These are phyloP conservation scores for Sphaerophoria rueppellii DNA, from an alignment of 2,888 invertebrate species.

Conservation along the genomic window DNA sequence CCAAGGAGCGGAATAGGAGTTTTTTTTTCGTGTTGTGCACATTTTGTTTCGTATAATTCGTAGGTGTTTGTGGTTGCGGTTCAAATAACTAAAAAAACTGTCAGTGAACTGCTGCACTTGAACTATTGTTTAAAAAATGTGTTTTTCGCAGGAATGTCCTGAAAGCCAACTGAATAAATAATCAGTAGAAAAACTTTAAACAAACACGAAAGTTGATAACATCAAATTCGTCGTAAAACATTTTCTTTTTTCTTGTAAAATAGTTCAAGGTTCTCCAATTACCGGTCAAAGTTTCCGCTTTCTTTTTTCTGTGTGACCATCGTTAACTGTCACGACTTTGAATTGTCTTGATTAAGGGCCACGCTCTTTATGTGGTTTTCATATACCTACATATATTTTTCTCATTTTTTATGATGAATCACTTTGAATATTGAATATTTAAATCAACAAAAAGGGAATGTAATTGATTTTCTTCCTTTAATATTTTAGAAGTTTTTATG, in stretches of 20 bases:
- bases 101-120: too few species aligned
- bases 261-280: not conserved
- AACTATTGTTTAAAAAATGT: too few species aligned
- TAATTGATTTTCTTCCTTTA: conserved; percentile 49
- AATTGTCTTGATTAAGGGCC: conserved; percentile 53
- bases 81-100: not conserved
- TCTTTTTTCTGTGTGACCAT: not conserved
- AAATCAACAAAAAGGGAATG: not conserved
- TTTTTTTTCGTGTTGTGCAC: not conserved
- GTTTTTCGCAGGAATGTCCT: too few species aligned
- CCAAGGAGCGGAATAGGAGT: not conserved
- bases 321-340: conserved; percentile 20
- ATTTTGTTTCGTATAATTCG: not conserved
- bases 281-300: not conserved
- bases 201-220: too few species aligned
- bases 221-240: not conserved
- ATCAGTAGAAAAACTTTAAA: too few species aligned
- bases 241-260: not conserved
- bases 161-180: too few species aligned
- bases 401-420: conserved; percentile 49
- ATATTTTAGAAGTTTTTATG: not conserved
- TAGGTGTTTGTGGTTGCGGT: not conserved
- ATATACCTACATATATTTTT: conserved; percentile 35
- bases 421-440: conserved; percentile 37
- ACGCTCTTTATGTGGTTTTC: conserved; percentile 19